These are phyloP conservation scores for Ceyx erithaca DNA, from an alignment of 2,797 vertebrate genomes.

Conservation along the genomic window DNA sequence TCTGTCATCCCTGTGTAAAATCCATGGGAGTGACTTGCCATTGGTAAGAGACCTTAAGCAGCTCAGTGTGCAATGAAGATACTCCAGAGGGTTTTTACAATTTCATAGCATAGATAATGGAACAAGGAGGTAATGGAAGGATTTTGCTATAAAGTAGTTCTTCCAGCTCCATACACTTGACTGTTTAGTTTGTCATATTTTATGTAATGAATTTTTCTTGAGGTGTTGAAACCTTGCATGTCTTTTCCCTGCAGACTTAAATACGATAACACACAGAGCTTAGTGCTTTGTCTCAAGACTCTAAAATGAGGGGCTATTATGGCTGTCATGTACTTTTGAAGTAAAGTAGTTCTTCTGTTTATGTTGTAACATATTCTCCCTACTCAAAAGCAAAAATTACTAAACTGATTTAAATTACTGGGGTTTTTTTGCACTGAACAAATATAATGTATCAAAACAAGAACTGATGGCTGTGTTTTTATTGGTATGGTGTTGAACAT, in stretches of 20 bases:
- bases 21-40: slow-evolving; percentile 25
- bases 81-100: slow-evolving; percentile 50
- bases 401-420: slow-evolving; percentile 43
- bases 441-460: not conserved
- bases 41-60: slow-evolving; percentile 48
- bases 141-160: slow-evolving; percentile 17
- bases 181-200: slow-evolving; percentile 64
- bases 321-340: slow-evolving; percentile 36
- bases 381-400: slow-evolving; percentile 30
- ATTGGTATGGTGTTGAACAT: not conserved
- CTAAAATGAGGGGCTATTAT: slow-evolving; percentile 34
- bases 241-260: slow-evolving; percentile 29
- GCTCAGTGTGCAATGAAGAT: slow-evolving; percentile 1
- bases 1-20: slow-evolving; percentile 10
- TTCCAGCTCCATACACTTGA: slow-evolving; percentile 52
- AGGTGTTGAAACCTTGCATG: slow-evolving; percentile 61
- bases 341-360: slow-evolving; percentile 50
- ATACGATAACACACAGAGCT: not conserved
- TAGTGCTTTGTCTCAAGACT: slow-evolving; percentile 32
- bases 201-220: slow-evolving; percentile 61
- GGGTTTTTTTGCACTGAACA: slow-evolving; percentile 25
- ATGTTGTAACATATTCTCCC: slow-evolving; percentile 26
- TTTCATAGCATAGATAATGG: slow-evolving; percentile 1
- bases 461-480: slow-evolving; percentile 9
- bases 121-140: slow-evolving; percentile 31